Evolutionary conservation across 2,797 vertebrate species (phyloP).

Genomic region (Catostomus latipinnis): DNA sequence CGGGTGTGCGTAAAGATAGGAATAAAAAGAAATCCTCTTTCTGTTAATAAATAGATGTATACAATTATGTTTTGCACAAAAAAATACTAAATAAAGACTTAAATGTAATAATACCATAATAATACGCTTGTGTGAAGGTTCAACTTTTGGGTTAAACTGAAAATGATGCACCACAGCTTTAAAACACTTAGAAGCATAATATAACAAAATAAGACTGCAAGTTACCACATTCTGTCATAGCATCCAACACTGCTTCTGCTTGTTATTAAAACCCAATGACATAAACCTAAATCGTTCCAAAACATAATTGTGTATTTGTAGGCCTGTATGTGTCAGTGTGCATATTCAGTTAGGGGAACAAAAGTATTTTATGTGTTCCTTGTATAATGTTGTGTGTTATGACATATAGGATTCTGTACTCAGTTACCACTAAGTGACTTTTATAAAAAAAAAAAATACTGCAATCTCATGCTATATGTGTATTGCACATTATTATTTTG

Average conservation of each 20-base stretch:
- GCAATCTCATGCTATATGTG: not conserved
- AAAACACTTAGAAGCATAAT: not conserved
- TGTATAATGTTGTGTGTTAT: not conserved
- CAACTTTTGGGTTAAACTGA: not conserved
- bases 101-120: no score
- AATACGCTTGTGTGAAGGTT: not conserved
- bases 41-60: not conserved
- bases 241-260: not conserved
- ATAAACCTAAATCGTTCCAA: not conserved
- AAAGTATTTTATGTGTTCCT: not conserved
- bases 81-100: not conserved
- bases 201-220: not conserved
- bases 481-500: conserved; percentile 7
- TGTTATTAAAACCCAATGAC: not conserved
- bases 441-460: not conserved
- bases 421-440: not conserved
- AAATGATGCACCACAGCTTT: not conserved
- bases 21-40: not conserved
- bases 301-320: not conserved
- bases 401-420: not conserved
- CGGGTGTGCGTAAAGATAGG: not conserved
- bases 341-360: not conserved
- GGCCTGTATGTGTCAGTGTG: not conserved
- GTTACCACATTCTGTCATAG: no score
- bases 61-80: not conserved